phyloP scores from a whole-genome alignment of 1,140 invertebrate species.

The Samia ricini region DNA sequence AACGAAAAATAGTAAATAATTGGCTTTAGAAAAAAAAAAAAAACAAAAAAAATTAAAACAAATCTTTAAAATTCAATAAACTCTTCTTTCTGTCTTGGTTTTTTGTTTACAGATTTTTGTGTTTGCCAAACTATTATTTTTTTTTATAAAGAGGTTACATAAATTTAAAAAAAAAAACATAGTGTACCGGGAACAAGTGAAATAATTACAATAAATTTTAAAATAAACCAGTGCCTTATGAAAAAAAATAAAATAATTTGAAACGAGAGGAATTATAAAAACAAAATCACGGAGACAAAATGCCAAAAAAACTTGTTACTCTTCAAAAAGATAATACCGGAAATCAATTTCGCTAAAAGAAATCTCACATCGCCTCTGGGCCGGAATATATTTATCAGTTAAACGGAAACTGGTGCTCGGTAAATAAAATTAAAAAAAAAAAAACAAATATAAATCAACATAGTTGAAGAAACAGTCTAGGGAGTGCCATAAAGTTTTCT shows the following conservation, averaged over 20 bases:
- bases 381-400: constrained; percentile 72
- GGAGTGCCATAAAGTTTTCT: constrained; percentile 64
- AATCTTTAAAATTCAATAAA: constrained; percentile 43
- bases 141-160: constrained; percentile 32
- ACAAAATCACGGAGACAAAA: constrained; percentile 70
- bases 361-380: constrained; percentile 67
- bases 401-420: constrained; percentile 46
- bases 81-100: constrained; percentile 59
- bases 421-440: neutral
- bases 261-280: constrained; percentile 47
- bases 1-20: constrained; percentile 18
- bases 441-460: constrained; percentile 37
- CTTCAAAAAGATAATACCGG: constrained; percentile 74
- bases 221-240: constrained; percentile 65
- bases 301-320: constrained; percentile 72
- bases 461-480: constrained; percentile 53
- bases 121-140: constrained; percentile 34
- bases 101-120: constrained; percentile 68
- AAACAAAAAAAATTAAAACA: neutral
- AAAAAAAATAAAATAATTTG: constrained; percentile 48
- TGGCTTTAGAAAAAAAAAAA: constrained; percentile 26
- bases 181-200: constrained; percentile 67
- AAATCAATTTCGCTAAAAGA: constrained; percentile 73
- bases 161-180: constrained; percentile 9
- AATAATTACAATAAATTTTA: constrained; percentile 49